Base-by-base conservation (phyloP, 1,140 invertebrate species). In the Pomacea maculata region DNA sequence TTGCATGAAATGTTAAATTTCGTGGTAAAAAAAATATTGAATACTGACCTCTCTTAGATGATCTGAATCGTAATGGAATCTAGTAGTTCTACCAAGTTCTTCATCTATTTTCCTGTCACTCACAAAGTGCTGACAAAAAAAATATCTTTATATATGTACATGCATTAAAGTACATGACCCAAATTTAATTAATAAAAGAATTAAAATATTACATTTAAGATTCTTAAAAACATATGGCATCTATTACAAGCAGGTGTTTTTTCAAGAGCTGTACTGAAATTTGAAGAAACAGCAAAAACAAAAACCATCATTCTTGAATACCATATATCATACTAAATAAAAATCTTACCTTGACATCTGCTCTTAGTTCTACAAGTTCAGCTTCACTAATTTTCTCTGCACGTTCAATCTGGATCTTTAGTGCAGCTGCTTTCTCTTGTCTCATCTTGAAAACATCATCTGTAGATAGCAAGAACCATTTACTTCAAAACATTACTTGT, bases 91-190 rank as follows among this genome's bases (percentile, higher is more conserved):
- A 61, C 87, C 86, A 17, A 91, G 80, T 81, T 91, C 89, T 78
- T 91, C 90, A 85, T 91, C 90, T 72, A 89, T 81, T 81, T 88
- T 88, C 65, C 90, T 83, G 57, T 90, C 89, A 85, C 83, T 84
- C 61, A 90, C 88, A 87, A 90, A 91, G 83, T 89, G 86, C 90
- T 90, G 85, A 45, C 85, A 82, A 25, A 72, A 82, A 83, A 79
- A 61, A 73, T 55, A 57, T 21, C n/a, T 80, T 19, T 15, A 64
- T 25, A 79, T 10, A 52, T 34, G 29, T 64, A 68, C 10, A 25
- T 67, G 11, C 61, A 34, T 19, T 45, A 19, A 52, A 64, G 55
- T 52, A n/a, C 19, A 65, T 25, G 17, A 63, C 72, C 21, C 25
- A 12, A 12, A 29, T 64, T 63, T 17, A 34, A 78, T 29, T 14